Percentiles rank a stretch among this genome's conserved stretches.
Conservation (phyloP, 2,797 vertebrate genomes). For the Premnoplex brunnescens region DNA sequence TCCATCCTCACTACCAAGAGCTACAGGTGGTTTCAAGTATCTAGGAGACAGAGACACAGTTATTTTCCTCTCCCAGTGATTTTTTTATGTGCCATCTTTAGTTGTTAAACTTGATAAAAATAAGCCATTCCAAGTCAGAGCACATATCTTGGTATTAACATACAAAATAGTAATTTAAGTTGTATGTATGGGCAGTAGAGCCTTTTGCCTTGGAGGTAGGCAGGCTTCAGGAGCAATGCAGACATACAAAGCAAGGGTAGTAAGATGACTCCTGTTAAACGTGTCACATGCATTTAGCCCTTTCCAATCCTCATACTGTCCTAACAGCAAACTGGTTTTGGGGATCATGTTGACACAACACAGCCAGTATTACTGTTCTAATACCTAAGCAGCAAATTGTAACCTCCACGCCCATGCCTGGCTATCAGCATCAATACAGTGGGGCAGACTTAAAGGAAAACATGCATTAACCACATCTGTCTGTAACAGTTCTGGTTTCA, state of each 20-base stretch:
- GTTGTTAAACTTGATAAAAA: neutral
- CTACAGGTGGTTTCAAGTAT: neutral
- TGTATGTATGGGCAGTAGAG: neutral
- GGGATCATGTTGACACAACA: neutral
- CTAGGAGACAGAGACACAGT: neutral
- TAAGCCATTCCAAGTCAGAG: neutral
- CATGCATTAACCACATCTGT: neutral
- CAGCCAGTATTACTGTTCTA: neutral
- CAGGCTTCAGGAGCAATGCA: neutral
- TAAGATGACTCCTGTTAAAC: neutral
- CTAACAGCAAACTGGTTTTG: neutral
- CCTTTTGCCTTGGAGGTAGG: neutral
- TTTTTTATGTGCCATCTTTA: neutral
- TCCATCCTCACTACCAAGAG: neutral
- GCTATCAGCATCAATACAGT: neutral
- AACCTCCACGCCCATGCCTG: accelerated
- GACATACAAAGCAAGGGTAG: neutral
- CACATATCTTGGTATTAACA: neutral
- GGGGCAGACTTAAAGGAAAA: neutral
- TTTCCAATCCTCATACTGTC: neutral
- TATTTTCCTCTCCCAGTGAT: neutral
- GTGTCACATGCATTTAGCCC: neutral
- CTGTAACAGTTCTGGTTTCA: neutral
- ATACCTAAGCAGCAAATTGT: neutral
- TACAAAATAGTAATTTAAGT: neutral